phyloP scores from a whole-genome alignment of 2,113 vertebrate species.

The Malurus alboscapulatus region DNA sequence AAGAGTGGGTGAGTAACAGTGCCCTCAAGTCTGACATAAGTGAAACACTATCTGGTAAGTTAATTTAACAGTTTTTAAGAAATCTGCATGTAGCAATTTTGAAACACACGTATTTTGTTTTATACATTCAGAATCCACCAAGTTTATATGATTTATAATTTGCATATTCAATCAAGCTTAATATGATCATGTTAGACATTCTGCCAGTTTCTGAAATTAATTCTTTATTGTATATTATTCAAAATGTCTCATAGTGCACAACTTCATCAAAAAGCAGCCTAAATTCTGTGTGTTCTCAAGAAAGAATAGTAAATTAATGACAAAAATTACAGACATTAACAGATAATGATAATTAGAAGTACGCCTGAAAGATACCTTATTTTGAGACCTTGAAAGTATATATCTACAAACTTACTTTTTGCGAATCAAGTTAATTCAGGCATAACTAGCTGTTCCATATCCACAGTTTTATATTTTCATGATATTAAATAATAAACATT shows the following conservation, averaged over 20 bases:
- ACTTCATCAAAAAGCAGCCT: neutral
- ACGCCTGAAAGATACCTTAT: neutral
- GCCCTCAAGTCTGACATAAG: neutral
- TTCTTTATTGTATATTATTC: neutral
- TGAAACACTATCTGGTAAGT: neutral
- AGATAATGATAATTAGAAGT: neutral
- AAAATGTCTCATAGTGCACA: neutral
- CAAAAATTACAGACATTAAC: neutral
- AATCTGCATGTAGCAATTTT: neutral
- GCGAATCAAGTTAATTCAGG: neutral
- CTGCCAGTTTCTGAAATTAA: neutral
- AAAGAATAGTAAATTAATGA: neutral
- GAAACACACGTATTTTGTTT: neutral
- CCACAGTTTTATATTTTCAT: neutral
- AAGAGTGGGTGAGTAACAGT: neutral
- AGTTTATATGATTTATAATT: neutral
- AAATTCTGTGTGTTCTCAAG: neutral
- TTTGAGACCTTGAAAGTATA: neutral
- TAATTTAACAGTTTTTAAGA: neutral
- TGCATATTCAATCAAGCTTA: neutral
- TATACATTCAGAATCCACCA: neutral
- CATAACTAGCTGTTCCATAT: neutral
- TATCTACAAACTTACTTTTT: neutral
- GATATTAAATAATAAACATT: neutral
- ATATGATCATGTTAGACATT: neutral